phyloP scores from a whole-genome alignment of 2,888 invertebrate genomes.

The Coelopa pilipes region DNA sequence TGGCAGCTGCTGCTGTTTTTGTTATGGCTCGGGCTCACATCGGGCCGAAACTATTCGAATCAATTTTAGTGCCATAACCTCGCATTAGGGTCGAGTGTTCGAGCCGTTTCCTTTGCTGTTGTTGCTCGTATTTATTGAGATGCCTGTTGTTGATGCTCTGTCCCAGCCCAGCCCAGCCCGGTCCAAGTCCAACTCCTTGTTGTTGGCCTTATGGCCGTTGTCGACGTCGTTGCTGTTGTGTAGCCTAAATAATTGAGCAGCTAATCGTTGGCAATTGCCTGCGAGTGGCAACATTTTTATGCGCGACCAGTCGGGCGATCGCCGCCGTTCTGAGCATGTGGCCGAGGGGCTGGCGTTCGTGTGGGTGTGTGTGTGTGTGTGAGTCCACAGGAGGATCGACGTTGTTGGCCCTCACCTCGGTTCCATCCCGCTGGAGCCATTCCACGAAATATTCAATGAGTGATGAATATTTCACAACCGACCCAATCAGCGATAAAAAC shows the following conservation, averaged over 20 bases:
- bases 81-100: conserved; percentile 10
- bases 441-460: too few species aligned
- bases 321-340: background rate
- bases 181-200: too few species aligned
- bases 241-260: conserved; percentile 17
- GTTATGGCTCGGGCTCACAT: background rate
- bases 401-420: background rate
- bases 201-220: too few species aligned
- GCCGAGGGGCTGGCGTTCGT: background rate
- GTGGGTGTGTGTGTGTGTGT: conserved; percentile 3
- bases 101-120: background rate
- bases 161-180: too few species aligned
- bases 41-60: conserved; percentile 6
- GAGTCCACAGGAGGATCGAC: background rate
- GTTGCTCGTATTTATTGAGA: too few species aligned
- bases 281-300: conserved; percentile 3
- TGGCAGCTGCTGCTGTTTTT: background rate
- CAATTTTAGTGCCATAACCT: conserved; percentile 15
- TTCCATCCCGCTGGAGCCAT: background rate
- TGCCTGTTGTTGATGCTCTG: too few species aligned
- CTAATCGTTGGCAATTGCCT: conserved; percentile 11
- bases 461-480: too few species aligned
- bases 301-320: background rate
- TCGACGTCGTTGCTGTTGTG: background rate
- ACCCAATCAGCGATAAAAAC: too few species aligned